Conservation (phyloP, 2,113 vertebrate species). For the Lipophrys pholis region DNA sequence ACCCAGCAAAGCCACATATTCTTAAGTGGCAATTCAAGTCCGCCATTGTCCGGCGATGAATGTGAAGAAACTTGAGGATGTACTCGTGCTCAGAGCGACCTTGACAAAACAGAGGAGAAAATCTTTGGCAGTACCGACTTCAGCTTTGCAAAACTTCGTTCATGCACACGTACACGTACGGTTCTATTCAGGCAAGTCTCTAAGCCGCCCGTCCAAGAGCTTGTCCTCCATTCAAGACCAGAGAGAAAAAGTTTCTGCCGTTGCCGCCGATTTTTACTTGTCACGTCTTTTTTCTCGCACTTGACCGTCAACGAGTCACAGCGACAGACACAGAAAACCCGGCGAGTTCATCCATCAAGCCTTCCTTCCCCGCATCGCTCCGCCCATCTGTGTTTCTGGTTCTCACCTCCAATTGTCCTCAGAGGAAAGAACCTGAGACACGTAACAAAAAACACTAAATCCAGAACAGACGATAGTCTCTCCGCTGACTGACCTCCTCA, state of each 20-base stretch:
- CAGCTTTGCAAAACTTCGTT: no score
- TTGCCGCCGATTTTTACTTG: background rate
- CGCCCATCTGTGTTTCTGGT: background rate
- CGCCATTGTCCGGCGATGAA: background rate
- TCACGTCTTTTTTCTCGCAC: conserved; percentile 5
- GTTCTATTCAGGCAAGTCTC: no score
- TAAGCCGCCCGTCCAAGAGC: no score
- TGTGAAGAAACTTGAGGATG: background rate
- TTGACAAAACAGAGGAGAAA: no score
- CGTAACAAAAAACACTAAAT: no score
- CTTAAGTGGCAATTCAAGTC: background rate
- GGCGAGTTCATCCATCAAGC: background rate
- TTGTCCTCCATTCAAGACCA: no score
- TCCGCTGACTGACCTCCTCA: background rate
- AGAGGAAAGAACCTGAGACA: conserved; percentile 28
- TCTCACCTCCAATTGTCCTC: conserved; percentile 32
- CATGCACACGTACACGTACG: background rate
- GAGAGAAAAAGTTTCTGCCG: no score
- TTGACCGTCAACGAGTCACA: background rate
- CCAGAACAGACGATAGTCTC: no score
- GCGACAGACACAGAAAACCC: no score
- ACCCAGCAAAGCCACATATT: background rate
- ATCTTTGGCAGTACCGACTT: no score
- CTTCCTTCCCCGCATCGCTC: background rate
- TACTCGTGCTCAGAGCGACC: no score